Conservation (phyloP, 2,113 vertebrate genomes). For the Hucho hucho region DNA sequence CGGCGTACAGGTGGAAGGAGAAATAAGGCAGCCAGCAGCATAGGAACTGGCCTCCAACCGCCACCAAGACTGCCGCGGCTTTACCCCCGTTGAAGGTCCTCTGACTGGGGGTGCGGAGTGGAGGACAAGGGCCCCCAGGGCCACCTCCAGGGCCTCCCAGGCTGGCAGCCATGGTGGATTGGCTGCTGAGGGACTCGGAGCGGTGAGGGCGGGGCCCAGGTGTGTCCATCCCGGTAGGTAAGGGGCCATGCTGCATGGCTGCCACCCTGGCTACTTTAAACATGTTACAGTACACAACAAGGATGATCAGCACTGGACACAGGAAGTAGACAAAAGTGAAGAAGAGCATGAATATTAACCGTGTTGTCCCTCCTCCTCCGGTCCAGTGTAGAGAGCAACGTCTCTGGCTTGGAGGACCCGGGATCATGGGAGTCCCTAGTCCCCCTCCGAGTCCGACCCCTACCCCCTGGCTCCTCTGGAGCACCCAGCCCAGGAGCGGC, state of each 20-base stretch:
- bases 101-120: conserved; percentile 77
- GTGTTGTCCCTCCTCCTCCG: conserved; percentile 80
- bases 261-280: conserved; percentile 96
- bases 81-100: conserved; percentile 91
- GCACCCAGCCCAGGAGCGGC: conserved; percentile 84
- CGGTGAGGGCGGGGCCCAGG: conserved; percentile 83
- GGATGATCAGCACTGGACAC: conserved; percentile 88
- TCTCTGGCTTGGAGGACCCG: conserved; percentile 40
- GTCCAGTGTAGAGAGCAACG: conserved; percentile 90
- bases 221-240: conserved; percentile 86
- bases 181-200: conserved; percentile 88
- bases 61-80: conserved; percentile 84
- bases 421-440: not conserved
- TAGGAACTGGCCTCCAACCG: conserved; percentile 93
- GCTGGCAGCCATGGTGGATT: conserved; percentile 90
- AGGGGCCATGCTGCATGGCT: conserved; percentile 88
- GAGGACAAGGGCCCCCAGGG: conserved; percentile 57
- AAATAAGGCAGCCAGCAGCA: conserved; percentile 98
- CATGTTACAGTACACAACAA: conserved; percentile 97
- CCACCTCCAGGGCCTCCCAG: conserved; percentile 60
- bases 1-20: conserved; percentile 91
- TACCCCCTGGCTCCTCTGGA: conserved; percentile 64
- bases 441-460: conserved; percentile 1
- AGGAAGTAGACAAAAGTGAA: conserved; percentile 91
- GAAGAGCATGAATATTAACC: conserved; percentile 88